Conservation (phyloP, 2,113 vertebrate species). For the Cavia porcellus region DNA sequence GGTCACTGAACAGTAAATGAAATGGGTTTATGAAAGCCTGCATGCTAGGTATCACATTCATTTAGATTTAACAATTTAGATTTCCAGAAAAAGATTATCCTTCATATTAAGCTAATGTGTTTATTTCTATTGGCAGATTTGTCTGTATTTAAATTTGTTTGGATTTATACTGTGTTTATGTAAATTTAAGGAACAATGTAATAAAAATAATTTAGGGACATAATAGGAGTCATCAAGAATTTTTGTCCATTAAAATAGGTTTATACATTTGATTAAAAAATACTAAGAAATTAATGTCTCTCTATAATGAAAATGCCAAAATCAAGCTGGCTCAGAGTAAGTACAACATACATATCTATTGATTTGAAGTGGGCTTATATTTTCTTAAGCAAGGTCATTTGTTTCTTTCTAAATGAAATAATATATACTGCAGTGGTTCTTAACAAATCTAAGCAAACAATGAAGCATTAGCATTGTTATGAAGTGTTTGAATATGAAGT, state of each 20-base stretch:
- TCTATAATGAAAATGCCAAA: neutral
- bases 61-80: neutral
- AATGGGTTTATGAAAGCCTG: neutral
- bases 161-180: slow-evolving; percentile 5
- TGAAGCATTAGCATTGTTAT: neutral
- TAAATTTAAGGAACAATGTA: slow-evolving; percentile 49
- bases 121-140: slow-evolving; percentile 14
- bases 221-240: neutral
- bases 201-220: neutral
- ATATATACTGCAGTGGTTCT: neutral
- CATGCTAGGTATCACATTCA: neutral
- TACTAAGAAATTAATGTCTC: neutral
- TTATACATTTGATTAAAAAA: neutral
- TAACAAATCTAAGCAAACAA: slow-evolving; percentile 48
- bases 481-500: neutral
- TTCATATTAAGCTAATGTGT: neutral
- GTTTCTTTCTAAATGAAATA: neutral
- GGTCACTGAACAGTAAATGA: neutral
- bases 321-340: neutral
- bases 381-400: slow-evolving; percentile 28
- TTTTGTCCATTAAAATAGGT: neutral
- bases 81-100: neutral
- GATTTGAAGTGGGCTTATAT: neutral
- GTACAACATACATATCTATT: neutral
- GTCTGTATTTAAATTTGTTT: slow-evolving; percentile 32